Percentiles rank a stretch among this genome's conserved stretches.
Conservation (phyloP, 2,797 vertebrate species). For the Malurus leucopterus region DNA sequence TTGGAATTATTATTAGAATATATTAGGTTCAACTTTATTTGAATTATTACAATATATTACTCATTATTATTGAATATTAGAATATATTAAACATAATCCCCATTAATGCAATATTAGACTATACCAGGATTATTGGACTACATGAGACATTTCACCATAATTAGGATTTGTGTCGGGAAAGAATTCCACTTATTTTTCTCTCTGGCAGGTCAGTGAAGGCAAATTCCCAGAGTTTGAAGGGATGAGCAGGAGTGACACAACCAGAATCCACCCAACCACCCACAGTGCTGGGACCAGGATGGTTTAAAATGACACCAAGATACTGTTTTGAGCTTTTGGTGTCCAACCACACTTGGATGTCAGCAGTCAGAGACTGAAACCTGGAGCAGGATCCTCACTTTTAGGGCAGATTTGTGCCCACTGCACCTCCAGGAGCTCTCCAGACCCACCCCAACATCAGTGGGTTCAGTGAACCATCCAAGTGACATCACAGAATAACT, state of each 20-base stretch:
- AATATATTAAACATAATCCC: background rate
- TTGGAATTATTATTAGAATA: background rate
- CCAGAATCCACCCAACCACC: background rate
- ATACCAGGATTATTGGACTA: background rate
- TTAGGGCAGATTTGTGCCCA: background rate
- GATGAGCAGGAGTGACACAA: background rate
- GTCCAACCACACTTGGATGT: too few species aligned
- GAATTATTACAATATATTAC: too few species aligned
- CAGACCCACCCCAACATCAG: fast-evolving
- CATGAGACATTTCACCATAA: background rate
- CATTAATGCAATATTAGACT: background rate
- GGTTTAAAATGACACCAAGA: background rate
- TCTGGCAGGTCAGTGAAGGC: background rate
- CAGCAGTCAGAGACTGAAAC: background rate
- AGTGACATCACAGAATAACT: background rate
- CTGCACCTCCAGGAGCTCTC: background rate
- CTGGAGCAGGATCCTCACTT: background rate
- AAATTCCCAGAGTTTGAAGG: background rate
- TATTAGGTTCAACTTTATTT: background rate
- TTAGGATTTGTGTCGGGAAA: background rate
- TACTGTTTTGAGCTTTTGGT: background rate
- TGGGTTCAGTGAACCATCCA: background rate
- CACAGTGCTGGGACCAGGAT: background rate
- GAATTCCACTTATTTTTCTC: background rate
- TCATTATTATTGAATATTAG: too few species aligned